These are phyloP conservation scores for Procambarus virginalis DNA, from an alignment of 1,140 invertebrate species.

Conservation along the genomic window DNA sequence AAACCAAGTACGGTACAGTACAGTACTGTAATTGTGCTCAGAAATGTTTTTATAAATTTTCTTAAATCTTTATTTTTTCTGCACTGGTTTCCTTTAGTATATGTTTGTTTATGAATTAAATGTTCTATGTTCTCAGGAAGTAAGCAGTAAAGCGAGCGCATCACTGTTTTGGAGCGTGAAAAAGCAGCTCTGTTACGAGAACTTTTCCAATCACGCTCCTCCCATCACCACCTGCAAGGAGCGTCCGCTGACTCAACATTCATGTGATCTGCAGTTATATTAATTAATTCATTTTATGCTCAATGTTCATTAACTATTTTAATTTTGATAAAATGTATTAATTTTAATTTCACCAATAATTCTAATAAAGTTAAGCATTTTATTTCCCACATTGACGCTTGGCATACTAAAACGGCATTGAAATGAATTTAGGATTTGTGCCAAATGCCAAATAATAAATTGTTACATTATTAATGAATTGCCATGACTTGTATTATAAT, in stretches of 20 bases:
- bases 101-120: no score
- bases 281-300: background rate
- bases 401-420: background rate
- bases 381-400: background rate
- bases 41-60: no score
- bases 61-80: no score
- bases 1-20: no score
- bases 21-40: no score
- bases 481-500: background rate
- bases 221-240: constrained; percentile 44
- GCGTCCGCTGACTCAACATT: constrained; percentile 46
- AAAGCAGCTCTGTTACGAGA: constrained; percentile 90
- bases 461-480: background rate
- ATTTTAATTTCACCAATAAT: no score
- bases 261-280: constrained; percentile 73
- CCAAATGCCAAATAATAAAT: background rate
- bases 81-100: no score
- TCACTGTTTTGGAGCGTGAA: constrained; percentile 88
- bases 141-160: constrained; percentile 88
- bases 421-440: background rate
- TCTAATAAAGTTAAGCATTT: no score
- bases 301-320: background rate
- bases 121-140: constrained; percentile 79
- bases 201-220: constrained; percentile 79
- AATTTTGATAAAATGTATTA: no score